A percentile compares a stretch with the other conserved stretches of the same genome.
Conservation (phyloP, 1,140 invertebrate species). For the Caenorhabditis tropicalis region DNA sequence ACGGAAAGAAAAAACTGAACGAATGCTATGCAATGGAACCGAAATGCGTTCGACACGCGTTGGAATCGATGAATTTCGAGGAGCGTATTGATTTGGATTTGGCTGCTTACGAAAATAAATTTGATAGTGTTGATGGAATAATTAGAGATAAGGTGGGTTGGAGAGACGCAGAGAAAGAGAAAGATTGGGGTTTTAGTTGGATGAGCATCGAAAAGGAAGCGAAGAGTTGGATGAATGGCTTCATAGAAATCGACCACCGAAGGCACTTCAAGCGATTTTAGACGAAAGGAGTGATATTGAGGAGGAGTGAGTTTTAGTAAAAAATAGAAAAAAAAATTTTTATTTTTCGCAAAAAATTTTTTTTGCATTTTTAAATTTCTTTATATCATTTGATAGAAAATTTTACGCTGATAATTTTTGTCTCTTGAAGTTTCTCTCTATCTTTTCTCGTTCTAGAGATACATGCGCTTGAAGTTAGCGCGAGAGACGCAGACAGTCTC, state of each 20-base stretch:
- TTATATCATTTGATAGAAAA: no score
- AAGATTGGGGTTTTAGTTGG: neutral
- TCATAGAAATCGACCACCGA: slow-evolving; percentile 7
- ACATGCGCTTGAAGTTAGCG: no score
- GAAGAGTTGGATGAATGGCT: slow-evolving; percentile 9
- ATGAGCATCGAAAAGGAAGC: neutral
- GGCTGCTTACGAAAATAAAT: slow-evolving; percentile 44
- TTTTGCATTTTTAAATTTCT: neutral
- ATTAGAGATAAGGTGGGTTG: slow-evolving; percentile 37
- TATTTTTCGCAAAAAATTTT: neutral
- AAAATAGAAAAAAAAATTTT: no score
- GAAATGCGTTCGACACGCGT: slow-evolving; percentile 21
- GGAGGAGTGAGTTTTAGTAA: neutral
- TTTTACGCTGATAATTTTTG: no score
- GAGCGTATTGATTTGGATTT: slow-evolving; percentile 47
- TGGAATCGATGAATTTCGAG: slow-evolving; percentile 49
- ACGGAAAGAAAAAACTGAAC: neutral
- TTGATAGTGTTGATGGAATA: slow-evolving; percentile 19
- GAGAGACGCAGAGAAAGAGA: neutral
- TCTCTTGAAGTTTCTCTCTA: no score
- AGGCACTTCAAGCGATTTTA: slow-evolving; percentile 1
- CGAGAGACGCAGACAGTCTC: no score
- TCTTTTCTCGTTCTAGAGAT: no score
- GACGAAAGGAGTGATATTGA: slow-evolving; percentile 29
- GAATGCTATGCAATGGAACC: slow-evolving; percentile 47